Conservation (phyloP, 2,888 invertebrate species). For the Drosophila prostipennis region DNA sequence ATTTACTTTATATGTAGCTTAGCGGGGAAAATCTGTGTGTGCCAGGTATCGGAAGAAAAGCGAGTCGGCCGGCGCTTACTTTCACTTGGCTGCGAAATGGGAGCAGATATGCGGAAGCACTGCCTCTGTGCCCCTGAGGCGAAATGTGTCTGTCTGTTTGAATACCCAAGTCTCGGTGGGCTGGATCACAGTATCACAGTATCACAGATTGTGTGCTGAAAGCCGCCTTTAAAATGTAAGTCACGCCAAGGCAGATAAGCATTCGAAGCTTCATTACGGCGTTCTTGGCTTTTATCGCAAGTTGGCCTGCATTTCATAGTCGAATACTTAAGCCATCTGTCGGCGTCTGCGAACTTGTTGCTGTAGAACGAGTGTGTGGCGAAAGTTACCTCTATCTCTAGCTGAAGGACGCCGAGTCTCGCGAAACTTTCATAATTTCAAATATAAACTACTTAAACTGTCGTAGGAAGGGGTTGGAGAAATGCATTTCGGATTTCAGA, state of each 20-base stretch:
- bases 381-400: constrained; percentile 43
- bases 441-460: constrained; percentile 74
- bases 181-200: not conserved
- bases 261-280: constrained; percentile 70
- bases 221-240: constrained; percentile 73
- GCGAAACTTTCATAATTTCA: constrained; percentile 72
- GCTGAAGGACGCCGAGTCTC: too few species aligned
- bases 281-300: constrained; percentile 59
- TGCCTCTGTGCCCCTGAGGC: constrained; percentile 39
- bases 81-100: constrained; percentile 68
- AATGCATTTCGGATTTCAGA: constrained; percentile 43
- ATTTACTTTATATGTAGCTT: constrained; percentile 48
- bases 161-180: not conserved
- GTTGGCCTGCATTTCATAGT: constrained; percentile 55
- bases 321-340: constrained; percentile 51
- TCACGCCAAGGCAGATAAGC: constrained; percentile 70
- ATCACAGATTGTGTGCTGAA: constrained; percentile 47
- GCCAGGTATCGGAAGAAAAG: constrained; percentile 47
- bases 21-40: constrained; percentile 41
- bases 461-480: constrained; percentile 31
- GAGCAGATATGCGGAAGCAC: constrained; percentile 68
- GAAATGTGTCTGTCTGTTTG: constrained; percentile 24
- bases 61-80: constrained; percentile 43
- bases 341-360: constrained; percentile 59
- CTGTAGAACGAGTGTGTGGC: constrained; percentile 21